phyloP scores from a whole-genome alignment of 1,140 invertebrate species.

The Drosophila bocqueti region DNA sequence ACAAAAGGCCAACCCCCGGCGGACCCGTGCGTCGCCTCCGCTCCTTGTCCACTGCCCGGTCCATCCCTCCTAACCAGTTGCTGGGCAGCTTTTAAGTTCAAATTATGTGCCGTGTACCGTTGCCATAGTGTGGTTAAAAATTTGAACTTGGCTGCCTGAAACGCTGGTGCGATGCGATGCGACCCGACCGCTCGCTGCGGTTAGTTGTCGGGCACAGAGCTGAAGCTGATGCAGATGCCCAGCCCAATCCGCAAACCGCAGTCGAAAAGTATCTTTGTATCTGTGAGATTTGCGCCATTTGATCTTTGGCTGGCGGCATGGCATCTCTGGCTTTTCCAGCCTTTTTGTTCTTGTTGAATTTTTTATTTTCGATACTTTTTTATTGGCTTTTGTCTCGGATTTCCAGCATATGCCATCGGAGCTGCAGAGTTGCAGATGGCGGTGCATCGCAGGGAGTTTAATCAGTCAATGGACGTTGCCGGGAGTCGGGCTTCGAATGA shows the following conservation, averaged over 20 bases:
- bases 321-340: conserved; percentile 51
- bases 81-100: conserved; percentile 63
- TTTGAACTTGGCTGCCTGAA: conserved; percentile 74
- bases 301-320: conserved; percentile 75
- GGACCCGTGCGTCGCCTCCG: neutral
- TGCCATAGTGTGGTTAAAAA: conserved; percentile 62
- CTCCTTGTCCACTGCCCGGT: neutral
- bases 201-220: conserved; percentile 33
- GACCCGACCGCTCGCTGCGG: conserved; percentile 70
- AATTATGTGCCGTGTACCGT: conserved; percentile 76
- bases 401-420: conserved; percentile 69
- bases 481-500: neutral
- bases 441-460: conserved; percentile 18
- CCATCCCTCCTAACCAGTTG: conserved; percentile 19
- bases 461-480: conserved; percentile 35
- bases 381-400: conserved; percentile 57
- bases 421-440: conserved; percentile 38
- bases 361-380: conserved; percentile 44
- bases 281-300: conserved; percentile 74
- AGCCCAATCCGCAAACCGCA: conserved; percentile 60
- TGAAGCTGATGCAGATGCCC: conserved; percentile 10
- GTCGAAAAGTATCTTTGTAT: conserved; percentile 72
- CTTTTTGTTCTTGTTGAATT: conserved; percentile 15
- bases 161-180: conserved; percentile 28
- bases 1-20: conserved; percentile 54